Percentiles rank a stretch among this genome's conserved stretches.
These are phyloP conservation scores for Aphaenogaster rudis DNA, from an alignment of 1,140 invertebrate genomes.

Conservation along the genomic window DNA sequence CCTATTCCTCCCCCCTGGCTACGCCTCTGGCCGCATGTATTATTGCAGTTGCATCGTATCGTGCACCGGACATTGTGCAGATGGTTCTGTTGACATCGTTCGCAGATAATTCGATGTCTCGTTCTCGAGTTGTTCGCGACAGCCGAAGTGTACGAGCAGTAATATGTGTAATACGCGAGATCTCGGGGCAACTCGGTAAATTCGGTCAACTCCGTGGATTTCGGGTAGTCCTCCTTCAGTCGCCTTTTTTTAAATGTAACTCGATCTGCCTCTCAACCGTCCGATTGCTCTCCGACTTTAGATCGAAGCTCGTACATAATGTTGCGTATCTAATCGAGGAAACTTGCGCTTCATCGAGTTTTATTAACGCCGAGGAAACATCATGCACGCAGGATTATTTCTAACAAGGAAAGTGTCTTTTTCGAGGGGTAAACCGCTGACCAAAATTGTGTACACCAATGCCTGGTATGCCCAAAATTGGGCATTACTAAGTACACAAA, in stretches of 20 bases:
- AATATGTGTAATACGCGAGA: constrained; percentile 1
- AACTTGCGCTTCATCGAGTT: neutral
- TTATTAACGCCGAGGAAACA: neutral
- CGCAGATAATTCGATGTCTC: neutral
- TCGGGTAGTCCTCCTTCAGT: neutral
- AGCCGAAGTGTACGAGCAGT: neutral
- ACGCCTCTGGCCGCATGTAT: neutral
- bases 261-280: neutral
- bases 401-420: too few relatives aligned
- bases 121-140: neutral
- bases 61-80: neutral
- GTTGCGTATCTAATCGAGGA: neutral
- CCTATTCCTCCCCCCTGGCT: too few relatives aligned
- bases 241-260: neutral
- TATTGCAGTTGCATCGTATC: constrained; percentile 22
- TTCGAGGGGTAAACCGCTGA: too few relatives aligned
- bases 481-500: too few relatives aligned
- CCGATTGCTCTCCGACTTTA: neutral
- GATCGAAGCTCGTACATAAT: neutral
- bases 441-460: too few relatives aligned
- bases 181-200: neutral
- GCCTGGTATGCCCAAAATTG: too few relatives aligned
- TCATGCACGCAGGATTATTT: too few relatives aligned
- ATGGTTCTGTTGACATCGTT: neutral
- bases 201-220: neutral